Evolutionary conservation across 2,888 invertebrate genomes (phyloP).

Genomic region (Volucella zonaria): DNA sequence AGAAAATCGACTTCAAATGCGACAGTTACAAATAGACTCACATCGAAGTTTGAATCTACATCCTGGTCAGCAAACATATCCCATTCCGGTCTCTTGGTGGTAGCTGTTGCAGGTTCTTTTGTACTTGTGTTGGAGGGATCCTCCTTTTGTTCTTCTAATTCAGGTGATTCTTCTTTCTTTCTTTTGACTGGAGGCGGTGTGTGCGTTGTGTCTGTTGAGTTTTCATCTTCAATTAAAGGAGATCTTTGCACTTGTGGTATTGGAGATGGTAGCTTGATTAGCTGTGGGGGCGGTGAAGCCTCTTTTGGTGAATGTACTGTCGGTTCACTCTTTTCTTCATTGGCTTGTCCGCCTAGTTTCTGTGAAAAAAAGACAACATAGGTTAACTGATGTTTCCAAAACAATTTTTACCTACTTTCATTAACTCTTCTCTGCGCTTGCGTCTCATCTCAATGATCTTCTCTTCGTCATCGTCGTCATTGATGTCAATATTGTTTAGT

Average conservation of each 20-base stretch:
- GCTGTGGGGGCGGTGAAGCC: slow-evolving; percentile 58
- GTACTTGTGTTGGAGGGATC: slow-evolving; percentile 45
- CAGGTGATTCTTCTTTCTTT: background rate
- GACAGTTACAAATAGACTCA: slow-evolving; percentile 83
- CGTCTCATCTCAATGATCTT: slow-evolving; percentile 94
- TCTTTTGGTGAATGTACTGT: slow-evolving; percentile 21
- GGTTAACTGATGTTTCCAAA: background rate
- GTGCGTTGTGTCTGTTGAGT: slow-evolving; percentile 70
- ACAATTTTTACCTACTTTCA: slow-evolving; percentile 86
- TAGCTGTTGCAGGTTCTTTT: slow-evolving; percentile 59
- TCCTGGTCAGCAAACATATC: slow-evolving; percentile 97
- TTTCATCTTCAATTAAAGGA: slow-evolving; percentile 51
- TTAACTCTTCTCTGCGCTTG: slow-evolving; percentile 92
- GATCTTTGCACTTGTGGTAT: slow-evolving; percentile 35
- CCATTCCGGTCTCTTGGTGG: slow-evolving; percentile 87
- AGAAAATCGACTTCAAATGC: background rate
- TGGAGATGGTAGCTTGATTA: slow-evolving; percentile 25
- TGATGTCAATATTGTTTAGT: slow-evolving; percentile 87
- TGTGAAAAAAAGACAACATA: slow-evolving; percentile 51
- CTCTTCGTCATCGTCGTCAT: slow-evolving; percentile 96
- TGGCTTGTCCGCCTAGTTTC: slow-evolving; percentile 76
- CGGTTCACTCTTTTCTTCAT: background rate
- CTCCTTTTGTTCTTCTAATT: slow-evolving; percentile 32
- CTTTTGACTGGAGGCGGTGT: slow-evolving; percentile 66
- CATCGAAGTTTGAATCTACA: slow-evolving; percentile 89